phyloP scores from a whole-genome alignment of 2,888 invertebrate genomes.

The Cantharis rustica region DNA sequence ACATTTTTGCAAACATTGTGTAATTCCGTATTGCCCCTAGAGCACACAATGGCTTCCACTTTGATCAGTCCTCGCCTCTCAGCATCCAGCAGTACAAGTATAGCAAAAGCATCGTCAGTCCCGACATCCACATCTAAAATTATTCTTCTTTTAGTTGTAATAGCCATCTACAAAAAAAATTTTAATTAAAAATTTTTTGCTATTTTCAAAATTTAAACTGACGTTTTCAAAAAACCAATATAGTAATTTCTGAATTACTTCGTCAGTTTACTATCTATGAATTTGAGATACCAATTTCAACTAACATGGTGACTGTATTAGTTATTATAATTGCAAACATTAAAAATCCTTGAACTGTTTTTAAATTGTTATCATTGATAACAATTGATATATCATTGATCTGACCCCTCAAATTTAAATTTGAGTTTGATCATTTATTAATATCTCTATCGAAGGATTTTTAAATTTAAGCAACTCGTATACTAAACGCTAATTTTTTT shows the following conservation, averaged over 20 bases:
- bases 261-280: background rate
- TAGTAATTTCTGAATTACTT: background rate
- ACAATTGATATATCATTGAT: background rate
- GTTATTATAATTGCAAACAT: background rate
- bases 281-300: background rate
- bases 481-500: too few species aligned
- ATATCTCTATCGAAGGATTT: too few species aligned
- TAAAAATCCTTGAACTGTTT: background rate
- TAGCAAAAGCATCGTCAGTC: conserved; percentile 66
- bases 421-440: too few species aligned
- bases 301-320: background rate
- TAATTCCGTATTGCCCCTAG: conserved; percentile 72
- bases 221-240: background rate
- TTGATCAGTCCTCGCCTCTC: conserved; percentile 55
- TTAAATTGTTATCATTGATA: background rate
- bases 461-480: too few species aligned
- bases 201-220: background rate
- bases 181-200: background rate
- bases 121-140: conserved; percentile 67
- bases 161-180: background rate
- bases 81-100: conserved; percentile 61
- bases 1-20: conserved; percentile 72
- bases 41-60: conserved; percentile 73
- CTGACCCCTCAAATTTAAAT: background rate
- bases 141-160: conserved; percentile 37